Conservation (phyloP, 2,888 invertebrate genomes). For the Hydrotaea cyrtoneurina region DNA sequence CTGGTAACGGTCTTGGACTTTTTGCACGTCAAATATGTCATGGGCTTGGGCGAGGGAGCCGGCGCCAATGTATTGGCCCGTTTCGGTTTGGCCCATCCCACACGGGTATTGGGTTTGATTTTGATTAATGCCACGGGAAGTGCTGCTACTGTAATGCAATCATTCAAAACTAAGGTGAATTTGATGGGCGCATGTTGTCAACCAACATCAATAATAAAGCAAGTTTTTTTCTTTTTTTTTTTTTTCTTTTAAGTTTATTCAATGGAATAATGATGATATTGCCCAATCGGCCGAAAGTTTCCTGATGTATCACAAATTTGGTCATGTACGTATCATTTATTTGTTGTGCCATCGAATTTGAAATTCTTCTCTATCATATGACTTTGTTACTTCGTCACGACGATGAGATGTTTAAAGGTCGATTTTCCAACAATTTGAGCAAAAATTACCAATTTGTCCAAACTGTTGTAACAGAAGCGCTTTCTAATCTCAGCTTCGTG, state of each 20-base stretch:
- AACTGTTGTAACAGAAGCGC: too few species aligned
- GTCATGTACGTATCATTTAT: slow-evolving; percentile 87
- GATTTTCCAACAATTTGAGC: too few species aligned
- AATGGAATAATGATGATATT: slow-evolving; percentile 91
- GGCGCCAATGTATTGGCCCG: slow-evolving; percentile 93
- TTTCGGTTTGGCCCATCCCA: slow-evolving; percentile 91
- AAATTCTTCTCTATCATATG: too few species aligned
- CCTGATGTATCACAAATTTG: slow-evolving; percentile 94
- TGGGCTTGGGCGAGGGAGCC: slow-evolving; percentile 93
- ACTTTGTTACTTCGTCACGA: too few species aligned
- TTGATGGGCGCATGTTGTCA: too few species aligned
- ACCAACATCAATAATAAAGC: too few species aligned
- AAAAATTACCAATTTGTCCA: too few species aligned
- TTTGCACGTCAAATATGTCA: slow-evolving; percentile 90
- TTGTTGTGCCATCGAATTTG: neutral
- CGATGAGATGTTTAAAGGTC: too few species aligned
- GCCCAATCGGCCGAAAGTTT: slow-evolving; percentile 94
- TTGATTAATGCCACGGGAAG: slow-evolving; percentile 94
- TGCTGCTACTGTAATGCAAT: slow-evolving; percentile 92
- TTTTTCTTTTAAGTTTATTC: slow-evolving; percentile 84
- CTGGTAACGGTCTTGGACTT: slow-evolving; percentile 90
- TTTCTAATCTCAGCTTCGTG: too few species aligned
- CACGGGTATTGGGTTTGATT: slow-evolving; percentile 89
- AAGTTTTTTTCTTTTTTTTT: slow-evolving; percentile 49
- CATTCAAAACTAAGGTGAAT: slow-evolving; percentile 90